Evolutionary conservation across 2,113 vertebrate species (phyloP).

Genomic region (Pteropus alecto): DNA sequence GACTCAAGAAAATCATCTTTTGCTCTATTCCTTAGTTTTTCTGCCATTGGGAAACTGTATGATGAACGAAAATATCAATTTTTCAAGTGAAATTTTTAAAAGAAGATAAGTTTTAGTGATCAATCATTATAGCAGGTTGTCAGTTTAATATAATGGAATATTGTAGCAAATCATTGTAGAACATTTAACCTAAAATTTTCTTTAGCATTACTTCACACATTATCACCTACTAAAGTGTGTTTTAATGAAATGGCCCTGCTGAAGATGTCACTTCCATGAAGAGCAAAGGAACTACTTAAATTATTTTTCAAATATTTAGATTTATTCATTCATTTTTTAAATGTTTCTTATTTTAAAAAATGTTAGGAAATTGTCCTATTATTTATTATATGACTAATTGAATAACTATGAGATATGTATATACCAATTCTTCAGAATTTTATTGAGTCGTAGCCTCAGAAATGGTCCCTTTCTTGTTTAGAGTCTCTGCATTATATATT

Average conservation of each 20-base stretch:
- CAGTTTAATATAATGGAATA: neutral
- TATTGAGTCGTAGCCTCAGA: neutral
- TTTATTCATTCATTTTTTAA: neutral
- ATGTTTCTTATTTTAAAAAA: neutral
- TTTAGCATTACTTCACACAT: neutral
- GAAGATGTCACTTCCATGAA: neutral
- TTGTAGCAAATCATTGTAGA: neutral
- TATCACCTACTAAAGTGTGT: neutral
- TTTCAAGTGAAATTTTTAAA: neutral
- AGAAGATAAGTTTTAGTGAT: neutral
- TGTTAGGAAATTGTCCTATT: neutral
- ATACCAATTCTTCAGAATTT: neutral
- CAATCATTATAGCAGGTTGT: neutral
- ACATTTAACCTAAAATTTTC: neutral
- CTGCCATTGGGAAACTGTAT: neutral
- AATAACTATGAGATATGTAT: neutral
- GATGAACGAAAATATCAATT: constrained; percentile 18
- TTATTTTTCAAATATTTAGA: neutral
- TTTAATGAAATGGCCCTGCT: neutral
- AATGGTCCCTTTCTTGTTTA: neutral
- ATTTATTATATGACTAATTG: neutral
- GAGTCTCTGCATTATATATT: neutral
- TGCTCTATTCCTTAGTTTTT: neutral
- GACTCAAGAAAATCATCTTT: neutral
- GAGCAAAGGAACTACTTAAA: neutral